Evolutionary conservation across 2,797 vertebrate genomes (phyloP).

Genomic region (Melanotaenia parkinsoni): DNA sequence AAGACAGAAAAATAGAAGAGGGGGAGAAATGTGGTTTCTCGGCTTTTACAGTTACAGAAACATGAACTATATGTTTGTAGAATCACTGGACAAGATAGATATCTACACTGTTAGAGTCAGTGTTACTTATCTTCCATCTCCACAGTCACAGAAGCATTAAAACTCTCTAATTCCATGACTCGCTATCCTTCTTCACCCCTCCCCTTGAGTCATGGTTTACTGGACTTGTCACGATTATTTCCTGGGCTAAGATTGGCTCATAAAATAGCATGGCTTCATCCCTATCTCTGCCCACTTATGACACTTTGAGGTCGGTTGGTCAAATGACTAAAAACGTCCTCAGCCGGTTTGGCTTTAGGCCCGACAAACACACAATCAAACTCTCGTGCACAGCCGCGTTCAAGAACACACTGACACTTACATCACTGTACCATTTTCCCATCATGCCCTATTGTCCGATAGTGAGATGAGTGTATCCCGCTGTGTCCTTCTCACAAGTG

Average conservation of each 20-base stretch:
- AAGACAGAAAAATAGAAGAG: slow-evolving; percentile 11
- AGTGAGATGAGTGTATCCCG: slow-evolving; percentile 74
- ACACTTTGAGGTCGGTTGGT: slow-evolving; percentile 82
- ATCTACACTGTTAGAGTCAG: slow-evolving; percentile 23
- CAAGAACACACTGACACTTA: slow-evolving; percentile 40
- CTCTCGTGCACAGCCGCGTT: slow-evolving; percentile 22
- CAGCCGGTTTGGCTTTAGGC: slow-evolving; percentile 75
- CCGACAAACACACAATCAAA: slow-evolving; percentile 52
- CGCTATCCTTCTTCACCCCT: slow-evolving; percentile 22
- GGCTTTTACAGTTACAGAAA: not conserved
- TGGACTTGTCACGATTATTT: slow-evolving; percentile 58
- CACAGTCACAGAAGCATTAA: slow-evolving; percentile 9
- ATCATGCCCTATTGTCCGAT: slow-evolving; percentile 55
- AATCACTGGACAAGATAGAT: slow-evolving; percentile 32
- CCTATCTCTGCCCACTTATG: slow-evolving; percentile 79
- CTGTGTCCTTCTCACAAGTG: slow-evolving; percentile 71
- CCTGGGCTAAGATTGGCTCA: slow-evolving; percentile 61
- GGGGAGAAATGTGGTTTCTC: not conserved
- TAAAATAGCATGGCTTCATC: slow-evolving; percentile 67
- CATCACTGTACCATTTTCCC: slow-evolving; percentile 51
- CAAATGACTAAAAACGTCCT: slow-evolving; percentile 82
- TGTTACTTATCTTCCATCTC: slow-evolving; percentile 27
- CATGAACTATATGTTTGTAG: slow-evolving; percentile 6
- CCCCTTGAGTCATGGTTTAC: slow-evolving; percentile 53
- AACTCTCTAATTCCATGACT: slow-evolving; percentile 52